Evolutionary conservation across 2,888 invertebrate species (phyloP).

Genomic region (Drosophila incognita): DNA sequence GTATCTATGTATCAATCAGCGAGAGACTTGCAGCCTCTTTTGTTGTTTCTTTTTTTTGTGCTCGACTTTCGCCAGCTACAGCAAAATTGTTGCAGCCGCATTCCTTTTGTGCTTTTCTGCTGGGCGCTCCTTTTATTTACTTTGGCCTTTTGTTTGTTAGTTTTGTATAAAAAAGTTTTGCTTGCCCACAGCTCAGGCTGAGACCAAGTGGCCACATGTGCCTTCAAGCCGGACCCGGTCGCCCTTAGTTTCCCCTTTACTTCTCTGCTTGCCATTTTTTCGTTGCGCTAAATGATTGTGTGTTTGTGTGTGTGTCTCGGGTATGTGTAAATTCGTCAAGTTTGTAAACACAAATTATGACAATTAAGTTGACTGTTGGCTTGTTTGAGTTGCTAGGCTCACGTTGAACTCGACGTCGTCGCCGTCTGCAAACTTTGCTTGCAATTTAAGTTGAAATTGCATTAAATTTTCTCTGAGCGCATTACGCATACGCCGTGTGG

Average conservation of each 20-base stretch:
- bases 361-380: conserved; percentile 76
- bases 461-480: conserved; percentile 57
- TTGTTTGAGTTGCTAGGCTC: conserved; percentile 61
- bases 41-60: conserved; percentile 37
- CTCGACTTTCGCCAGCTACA: conserved; percentile 39
- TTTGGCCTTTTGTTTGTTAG: conserved; percentile 75
- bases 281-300: not conserved
- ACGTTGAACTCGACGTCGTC: conserved; percentile 8
- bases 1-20: not conserved
- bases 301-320: conserved; percentile 6
- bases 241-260: conserved; percentile 3
- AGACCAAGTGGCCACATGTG: conserved; percentile 62
- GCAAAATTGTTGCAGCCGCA: conserved; percentile 50
- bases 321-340: conserved; percentile 75
- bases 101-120: conserved; percentile 45
- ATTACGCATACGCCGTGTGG: conserved; percentile 47
- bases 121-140: conserved; percentile 64
- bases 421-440: conserved; percentile 59
- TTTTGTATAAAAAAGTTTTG: conserved; percentile 66
- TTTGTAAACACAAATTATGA: conserved; percentile 80
- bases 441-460: conserved; percentile 69
- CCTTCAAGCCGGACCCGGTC: conserved; percentile 13
- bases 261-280: conserved; percentile 6
- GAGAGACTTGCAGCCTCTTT: not conserved
- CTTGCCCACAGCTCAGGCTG: conserved; percentile 43